Conservation (phyloP, 2,797 vertebrate species). For the Apodemus agrarius region DNA sequence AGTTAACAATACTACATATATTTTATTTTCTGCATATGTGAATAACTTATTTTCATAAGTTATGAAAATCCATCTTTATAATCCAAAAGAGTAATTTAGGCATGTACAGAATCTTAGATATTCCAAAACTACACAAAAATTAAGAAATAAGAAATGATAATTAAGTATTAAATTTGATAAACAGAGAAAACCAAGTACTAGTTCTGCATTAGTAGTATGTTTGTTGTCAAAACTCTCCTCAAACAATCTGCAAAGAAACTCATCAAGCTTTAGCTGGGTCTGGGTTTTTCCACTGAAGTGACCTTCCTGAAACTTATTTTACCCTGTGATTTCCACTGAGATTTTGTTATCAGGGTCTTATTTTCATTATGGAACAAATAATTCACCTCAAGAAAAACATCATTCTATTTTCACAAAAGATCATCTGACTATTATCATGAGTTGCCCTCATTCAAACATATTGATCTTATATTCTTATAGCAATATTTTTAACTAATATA, state of each 20-base stretch:
- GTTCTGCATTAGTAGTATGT: background rate
- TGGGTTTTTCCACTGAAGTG: background rate
- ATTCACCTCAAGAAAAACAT: background rate
- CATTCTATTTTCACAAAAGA: background rate
- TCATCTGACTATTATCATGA: background rate
- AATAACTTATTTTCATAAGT: background rate
- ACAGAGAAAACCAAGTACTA: background rate
- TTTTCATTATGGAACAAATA: background rate
- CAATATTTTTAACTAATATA: background rate
- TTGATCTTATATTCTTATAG: background rate
- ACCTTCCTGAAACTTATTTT: background rate
- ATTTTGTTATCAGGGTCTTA: background rate
- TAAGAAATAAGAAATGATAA: background rate
- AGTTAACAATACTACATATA: background rate
- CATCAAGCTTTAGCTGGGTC: background rate
- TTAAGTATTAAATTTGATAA: background rate
- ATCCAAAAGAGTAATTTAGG: background rate
- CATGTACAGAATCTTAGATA: background rate
- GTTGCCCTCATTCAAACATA: too few species aligned
- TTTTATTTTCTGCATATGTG: background rate
- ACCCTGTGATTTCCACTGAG: background rate
- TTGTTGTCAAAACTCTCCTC: background rate
- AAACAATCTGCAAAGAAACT: background rate
- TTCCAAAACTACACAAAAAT: background rate
- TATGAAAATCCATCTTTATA: background rate